A percentile compares a stretch with the other conserved stretches of the same genome.
Conservation (phyloP, 2,113 vertebrate genomes). For the Crotalus horridus region DNA sequence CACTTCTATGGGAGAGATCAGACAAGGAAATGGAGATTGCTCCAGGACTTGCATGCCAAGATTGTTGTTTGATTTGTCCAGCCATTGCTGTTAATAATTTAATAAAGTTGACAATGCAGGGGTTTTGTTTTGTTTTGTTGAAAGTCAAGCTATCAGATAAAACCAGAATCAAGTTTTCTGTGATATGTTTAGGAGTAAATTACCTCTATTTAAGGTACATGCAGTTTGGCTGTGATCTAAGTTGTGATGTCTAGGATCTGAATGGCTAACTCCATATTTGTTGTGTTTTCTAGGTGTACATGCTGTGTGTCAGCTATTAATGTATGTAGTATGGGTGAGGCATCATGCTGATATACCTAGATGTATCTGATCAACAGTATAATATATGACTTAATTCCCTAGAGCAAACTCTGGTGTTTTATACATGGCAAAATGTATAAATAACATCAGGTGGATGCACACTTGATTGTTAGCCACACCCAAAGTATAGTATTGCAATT, state of each 20-base stretch:
- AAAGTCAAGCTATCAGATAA: not conserved
- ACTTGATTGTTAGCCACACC: not conserved
- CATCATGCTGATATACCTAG: not conserved
- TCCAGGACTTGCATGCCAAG: not conserved
- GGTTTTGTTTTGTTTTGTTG: not conserved
- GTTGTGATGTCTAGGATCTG: not conserved
- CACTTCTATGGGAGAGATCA: not conserved
- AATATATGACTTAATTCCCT: not conserved
- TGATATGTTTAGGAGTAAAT: not conserved
- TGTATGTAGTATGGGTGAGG: not conserved
- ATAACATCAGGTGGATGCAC: not conserved
- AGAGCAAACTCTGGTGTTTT: not conserved
- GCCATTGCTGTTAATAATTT: not conserved
- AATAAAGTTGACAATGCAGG: not conserved
- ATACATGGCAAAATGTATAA: not conserved
- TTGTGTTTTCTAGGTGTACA: not conserved
- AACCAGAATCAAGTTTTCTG: not conserved
- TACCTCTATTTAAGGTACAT: not conserved
- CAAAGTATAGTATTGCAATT: not conserved
- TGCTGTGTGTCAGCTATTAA: not conserved
- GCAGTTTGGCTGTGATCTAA: not conserved
- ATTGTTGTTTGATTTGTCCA: not conserved
- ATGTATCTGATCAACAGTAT: not conserved
- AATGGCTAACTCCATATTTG: not conserved
- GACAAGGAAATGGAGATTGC: not conserved